Evolutionary conservation across 2,888 invertebrate species (phyloP).

Genomic region (Pandemis heparana): DNA sequence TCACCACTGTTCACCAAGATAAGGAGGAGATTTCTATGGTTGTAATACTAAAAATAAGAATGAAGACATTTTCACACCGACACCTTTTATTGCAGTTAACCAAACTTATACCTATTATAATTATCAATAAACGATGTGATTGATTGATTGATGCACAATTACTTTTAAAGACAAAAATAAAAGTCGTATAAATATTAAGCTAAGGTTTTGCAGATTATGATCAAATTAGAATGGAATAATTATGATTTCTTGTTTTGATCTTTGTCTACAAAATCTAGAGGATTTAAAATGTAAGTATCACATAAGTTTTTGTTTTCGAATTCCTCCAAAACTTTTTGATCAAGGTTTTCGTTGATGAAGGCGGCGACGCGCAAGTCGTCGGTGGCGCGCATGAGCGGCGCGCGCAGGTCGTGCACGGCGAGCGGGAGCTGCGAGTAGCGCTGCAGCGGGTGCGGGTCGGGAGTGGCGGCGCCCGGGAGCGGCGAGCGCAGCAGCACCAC

Average conservation of each 20-base stretch:
- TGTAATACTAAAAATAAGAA: too few species aligned
- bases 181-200: neutral
- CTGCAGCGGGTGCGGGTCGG: constrained; percentile 44
- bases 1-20: too few species aligned
- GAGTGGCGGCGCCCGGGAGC: constrained; percentile 3
- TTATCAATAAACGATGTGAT: too few species aligned
- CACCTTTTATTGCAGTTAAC: neutral
- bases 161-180: neutral
- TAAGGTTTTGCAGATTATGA: too few species aligned
- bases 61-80: neutral
- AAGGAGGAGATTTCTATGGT: too few species aligned
- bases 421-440: constrained; percentile 53
- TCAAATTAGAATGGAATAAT: too few species aligned
- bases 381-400: constrained; percentile 49
- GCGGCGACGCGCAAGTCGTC: constrained; percentile 56
- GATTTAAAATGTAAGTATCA: constrained; percentile 52
- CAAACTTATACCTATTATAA: too few species aligned
- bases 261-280: constrained; percentile 10
- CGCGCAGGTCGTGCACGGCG: constrained; percentile 51
- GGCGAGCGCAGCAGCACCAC: constrained; percentile 54
- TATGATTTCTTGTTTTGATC: too few species aligned
- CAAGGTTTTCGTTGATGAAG: constrained; percentile 60
- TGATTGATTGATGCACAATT: neutral
- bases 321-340: constrained; percentile 50
- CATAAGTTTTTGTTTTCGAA: constrained; percentile 62